Evolutionary conservation across 2,888 invertebrate genomes (phyloP), one percentile per base, ranked within the genome.

Genomic region (Nomada lathburiana): DNA sequence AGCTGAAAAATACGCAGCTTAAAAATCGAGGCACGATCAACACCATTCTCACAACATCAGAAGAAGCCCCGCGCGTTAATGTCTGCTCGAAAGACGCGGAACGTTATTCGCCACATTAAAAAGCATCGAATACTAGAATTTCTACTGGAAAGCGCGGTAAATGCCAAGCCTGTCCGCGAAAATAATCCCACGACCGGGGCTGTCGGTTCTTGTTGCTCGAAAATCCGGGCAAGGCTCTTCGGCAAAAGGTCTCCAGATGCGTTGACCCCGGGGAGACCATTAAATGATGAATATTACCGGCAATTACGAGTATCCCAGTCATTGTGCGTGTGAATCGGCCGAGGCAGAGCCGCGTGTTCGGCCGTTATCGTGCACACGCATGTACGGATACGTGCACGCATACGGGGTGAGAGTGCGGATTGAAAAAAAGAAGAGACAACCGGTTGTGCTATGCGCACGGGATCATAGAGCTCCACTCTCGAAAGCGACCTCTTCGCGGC

Each of bases 381-480:
- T 29, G 70, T 57, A 69, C 55, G 65, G 64, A 76, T 65, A 80
- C 72, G 76, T 80, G 80, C 73, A 76, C 82, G 80, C 80, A 83
- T 80, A 88, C 87, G 73, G 82, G 82, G 90, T 83, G 85, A 87
- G 85, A 86, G 75, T 82, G 86, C 84, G 89, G 86, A 91, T 88
- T 88, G 90, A 90, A 91, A 91, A 92, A 90, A 91, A 90, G 92
- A 91, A 84, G 88, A 91, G 90, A 92, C 92, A 92, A 92, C 92
- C 92, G 92, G 92, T 92, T 92, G 91, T 91, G 92, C 91, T 92
- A 91, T 90, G 91, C 90, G 88, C 88, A 82, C 89, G 89, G 88
- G 90, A 92, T 92, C 92, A 92, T 92, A 92, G 92, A 92, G 89
- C 88, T 89, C 89, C 86, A 89, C 90, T 90, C 90, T 90, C 89